Evolutionary conservation across 2,888 invertebrate genomes (phyloP).

Genomic region (Drosophila merina): DNA sequence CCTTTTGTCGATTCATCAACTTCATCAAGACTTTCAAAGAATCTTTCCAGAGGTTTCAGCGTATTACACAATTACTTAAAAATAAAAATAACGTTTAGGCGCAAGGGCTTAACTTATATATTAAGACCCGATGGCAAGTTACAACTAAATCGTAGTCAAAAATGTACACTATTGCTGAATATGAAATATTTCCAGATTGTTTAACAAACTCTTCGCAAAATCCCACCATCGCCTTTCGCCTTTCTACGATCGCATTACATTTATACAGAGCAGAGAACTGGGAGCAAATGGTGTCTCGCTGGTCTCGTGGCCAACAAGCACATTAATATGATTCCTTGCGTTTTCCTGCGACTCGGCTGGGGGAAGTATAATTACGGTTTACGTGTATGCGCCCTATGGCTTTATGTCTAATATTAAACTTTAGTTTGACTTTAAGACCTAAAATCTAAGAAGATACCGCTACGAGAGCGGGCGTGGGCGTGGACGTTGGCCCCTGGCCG

Average conservation of each 20-base stretch:
- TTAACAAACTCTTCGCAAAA: conserved; percentile 48
- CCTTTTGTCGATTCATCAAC: conserved; percentile 11
- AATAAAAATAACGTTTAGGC: conserved; percentile 71
- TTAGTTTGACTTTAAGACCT: conserved; percentile 77
- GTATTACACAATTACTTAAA: conserved; percentile 71
- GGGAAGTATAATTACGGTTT: conserved; percentile 42
- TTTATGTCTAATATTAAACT: conserved; percentile 64
- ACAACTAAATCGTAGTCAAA: conserved; percentile 70
- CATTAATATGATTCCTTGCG: conserved; percentile 26
- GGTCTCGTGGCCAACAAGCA: conserved; percentile 45
- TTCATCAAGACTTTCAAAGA: conserved; percentile 43
- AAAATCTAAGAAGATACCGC: conserved; percentile 49
- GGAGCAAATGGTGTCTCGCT: conserved; percentile 47
- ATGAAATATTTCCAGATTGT: conserved; percentile 44
- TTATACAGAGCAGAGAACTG: conserved; percentile 68
- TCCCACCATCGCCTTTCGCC: background rate
- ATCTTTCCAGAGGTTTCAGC: conserved; percentile 52
- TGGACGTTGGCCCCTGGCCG: conserved; percentile 14
- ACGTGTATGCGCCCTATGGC: conserved; percentile 20
- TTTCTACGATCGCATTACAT: conserved; percentile 32
- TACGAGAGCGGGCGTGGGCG: conserved; percentile 20
- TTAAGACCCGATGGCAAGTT: conserved; percentile 73
- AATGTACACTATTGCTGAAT: conserved; percentile 59
- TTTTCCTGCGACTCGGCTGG: conserved; percentile 41
- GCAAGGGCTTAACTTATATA: conserved; percentile 57